Evolutionary conservation across 2,797 vertebrate species (phyloP), one percentile per base, ranked within the genome.

Genomic region (Anguilla obscura): DNA sequence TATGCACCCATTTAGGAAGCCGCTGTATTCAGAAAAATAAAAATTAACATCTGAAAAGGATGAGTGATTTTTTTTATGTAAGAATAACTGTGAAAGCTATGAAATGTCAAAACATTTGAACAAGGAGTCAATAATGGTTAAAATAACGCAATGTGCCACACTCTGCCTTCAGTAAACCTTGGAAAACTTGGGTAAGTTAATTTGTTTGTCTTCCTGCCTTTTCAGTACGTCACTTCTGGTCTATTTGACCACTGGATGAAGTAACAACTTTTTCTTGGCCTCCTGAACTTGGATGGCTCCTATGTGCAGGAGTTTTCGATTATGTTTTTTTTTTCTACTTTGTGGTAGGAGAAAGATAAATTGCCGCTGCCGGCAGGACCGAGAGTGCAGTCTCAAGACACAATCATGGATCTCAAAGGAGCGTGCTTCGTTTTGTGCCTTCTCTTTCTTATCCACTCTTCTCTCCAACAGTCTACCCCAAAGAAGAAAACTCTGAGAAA

Each of bases 351-450:
- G 88, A 90, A 89, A 33, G 86, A 83, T 83, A 87, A 87, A 87
- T 83, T 40, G 18, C 30, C 50, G 6, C 71, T 48, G 87, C 86
- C 86, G 52, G 40, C 76, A 85, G 76, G 88, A 69, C 8, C 86
- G 88, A 87, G 10, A 87, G 87, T 89, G 84, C 85, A 50, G 60
- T 86, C 0, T 40, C 88, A 0, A 45, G 86, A 87, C 89, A 89
- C 90, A 66, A 91, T 90, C 1, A 99, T 99, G 98, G 95, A 88
- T 33, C 88, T 95, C 18, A 92, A 91, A 92, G 88, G 89, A 54
- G 58, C 95, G 91, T 90, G 90, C 88, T 66, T 97, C 85, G 89
- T 97, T 58, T 89, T 98, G 14, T 97, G 94, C 88, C 90, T 98
- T 86, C 90, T 97, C 16, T 94, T 95, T 91, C 90, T 98, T 88